Evolutionary conservation across 2,888 invertebrate species (phyloP), one percentile per base, ranked within the genome.

Genomic region (Oscheius myriophilus): DNA sequence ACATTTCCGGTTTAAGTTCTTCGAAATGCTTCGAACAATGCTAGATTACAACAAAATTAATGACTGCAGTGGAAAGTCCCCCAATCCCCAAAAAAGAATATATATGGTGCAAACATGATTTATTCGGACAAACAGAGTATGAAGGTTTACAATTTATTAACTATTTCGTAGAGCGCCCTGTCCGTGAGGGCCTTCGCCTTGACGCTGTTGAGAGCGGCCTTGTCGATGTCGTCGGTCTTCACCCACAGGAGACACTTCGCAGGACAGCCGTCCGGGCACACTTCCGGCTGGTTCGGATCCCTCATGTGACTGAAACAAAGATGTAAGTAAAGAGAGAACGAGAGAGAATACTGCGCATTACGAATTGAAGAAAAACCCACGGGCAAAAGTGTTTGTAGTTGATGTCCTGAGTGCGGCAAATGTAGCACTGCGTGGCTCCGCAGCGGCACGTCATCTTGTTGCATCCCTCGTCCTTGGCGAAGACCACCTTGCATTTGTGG

Each of bases 361-460:
- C n/a, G n/a, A n/a, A n/a, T n/a, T n/a, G n/a, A 25, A n/a, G n/a
- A 1, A 26, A 25, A 12, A 57, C 57, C 11, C 7, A 57, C 57
- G 33, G 57, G 46, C 78, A 77, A 42, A 77, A 77, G 61, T 77
- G 78, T 1, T 73, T 72, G 78, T 91, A 91, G 81, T 88, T 88
- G 1, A 83, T 87, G 16, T 90, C 88, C 14, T 89, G 88, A 75
- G 88, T 71, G 41, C 89, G 87, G 78, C 91, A 91, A 14, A 90
- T 82, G 71, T 91, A 91, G 76, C 91, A 91, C 89, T 90, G 90
- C 16, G 73, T 76, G 3, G 89, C 89, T 0, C 90, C 90, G 81
- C 91, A 91, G 0, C 85, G 71, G 76, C 91, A 91, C 0, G 87
- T 88, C 88, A 91, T 90, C 78, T 89, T 89, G 76, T 91, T 91